Evolutionary conservation across 2,113 vertebrate species (phyloP).

Genomic region (Piaya cayana): DNA sequence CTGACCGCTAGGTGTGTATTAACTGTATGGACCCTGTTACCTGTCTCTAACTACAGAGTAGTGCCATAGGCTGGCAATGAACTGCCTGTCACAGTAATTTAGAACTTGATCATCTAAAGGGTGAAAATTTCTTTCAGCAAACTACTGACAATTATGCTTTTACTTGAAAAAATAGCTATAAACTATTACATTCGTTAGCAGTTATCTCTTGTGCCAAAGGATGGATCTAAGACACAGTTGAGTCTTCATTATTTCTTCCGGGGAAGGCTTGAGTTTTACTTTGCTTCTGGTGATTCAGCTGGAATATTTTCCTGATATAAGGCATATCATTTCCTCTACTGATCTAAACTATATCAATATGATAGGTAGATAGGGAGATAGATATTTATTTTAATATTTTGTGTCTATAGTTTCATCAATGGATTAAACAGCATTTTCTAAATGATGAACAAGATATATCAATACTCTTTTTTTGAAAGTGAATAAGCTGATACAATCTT

Average conservation of each 20-base stretch:
- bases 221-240: not conserved
- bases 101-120: not conserved
- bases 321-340: not conserved
- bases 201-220: not conserved
- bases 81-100: not conserved
- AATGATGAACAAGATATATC: not conserved
- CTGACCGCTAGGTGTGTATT: not conserved
- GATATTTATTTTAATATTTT: not conserved
- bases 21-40: not conserved
- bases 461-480: not conserved
- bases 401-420: not conserved
- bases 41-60: not conserved
- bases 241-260: not conserved
- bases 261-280: not conserved
- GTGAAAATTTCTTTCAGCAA: not conserved
- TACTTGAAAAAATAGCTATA: not conserved
- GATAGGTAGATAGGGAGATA: not conserved
- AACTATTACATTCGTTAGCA: not conserved
- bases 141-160: not conserved
- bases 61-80: not conserved
- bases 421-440: not conserved
- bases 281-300: not conserved
- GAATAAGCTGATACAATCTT: not conserved
- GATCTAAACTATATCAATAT: not conserved
- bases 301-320: not conserved